phyloP scores from a whole-genome alignment of 2,888 invertebrate species.

The Acanthosepion lycidas region DNA sequence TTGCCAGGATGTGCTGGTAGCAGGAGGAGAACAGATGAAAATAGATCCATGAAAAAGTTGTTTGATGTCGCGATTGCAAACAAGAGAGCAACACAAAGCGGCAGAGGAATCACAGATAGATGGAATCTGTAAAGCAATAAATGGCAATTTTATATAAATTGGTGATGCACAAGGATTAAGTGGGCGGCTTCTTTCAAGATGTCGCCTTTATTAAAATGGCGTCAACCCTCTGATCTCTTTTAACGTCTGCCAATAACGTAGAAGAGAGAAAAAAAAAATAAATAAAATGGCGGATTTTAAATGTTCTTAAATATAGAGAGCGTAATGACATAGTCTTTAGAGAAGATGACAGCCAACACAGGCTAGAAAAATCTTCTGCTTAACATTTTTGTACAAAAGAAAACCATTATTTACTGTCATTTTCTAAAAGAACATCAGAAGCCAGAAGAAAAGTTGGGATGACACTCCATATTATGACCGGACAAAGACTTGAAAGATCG shows the following conservation, averaged over 20 bases:
- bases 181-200: background rate
- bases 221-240: background rate
- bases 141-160: background rate
- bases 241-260: slow-evolving; percentile 14
- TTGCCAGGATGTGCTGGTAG: background rate
- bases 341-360: background rate
- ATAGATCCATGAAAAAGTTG: slow-evolving; percentile 33
- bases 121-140: background rate
- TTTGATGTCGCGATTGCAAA: background rate
- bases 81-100: background rate
- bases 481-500: too few species aligned
- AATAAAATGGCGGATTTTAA: background rate
- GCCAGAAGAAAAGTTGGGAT: background rate
- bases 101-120: background rate
- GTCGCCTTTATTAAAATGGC: slow-evolving; percentile 33
- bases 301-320: background rate
- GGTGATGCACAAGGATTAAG: background rate
- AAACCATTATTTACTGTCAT: background rate
- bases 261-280: background rate
- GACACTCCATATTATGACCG: background rate
- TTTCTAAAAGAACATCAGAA: background rate
- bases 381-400: background rate
- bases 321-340: slow-evolving; percentile 3
- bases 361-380: background rate
- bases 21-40: background rate